Percentiles rank a stretch among this genome's conserved stretches.
phyloP scores from a whole-genome alignment of 2,888 invertebrate species.

The Drosophila flavopinicola region DNA sequence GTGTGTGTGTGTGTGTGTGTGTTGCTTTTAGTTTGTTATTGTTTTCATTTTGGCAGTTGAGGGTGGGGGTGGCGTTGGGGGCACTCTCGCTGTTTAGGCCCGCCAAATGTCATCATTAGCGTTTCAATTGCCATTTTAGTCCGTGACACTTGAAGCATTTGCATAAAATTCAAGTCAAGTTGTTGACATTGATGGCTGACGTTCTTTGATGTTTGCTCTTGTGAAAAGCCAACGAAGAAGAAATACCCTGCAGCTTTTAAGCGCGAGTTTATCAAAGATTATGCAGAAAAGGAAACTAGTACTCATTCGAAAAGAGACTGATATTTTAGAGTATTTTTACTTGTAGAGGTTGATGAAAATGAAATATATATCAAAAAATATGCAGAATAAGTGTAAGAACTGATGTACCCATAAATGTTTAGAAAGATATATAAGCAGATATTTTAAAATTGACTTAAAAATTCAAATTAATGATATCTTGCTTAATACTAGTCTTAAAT shows the following conservation, averaged over 20 bases:
- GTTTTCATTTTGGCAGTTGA: constrained; percentile 63
- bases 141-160: constrained; percentile 76
- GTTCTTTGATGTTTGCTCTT: constrained; percentile 63
- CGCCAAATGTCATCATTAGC: constrained; percentile 80
- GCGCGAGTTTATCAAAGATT: constrained; percentile 15
- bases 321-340: too few relatives aligned
- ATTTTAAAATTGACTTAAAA: background rate
- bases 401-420: too few relatives aligned
- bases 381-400: too few relatives aligned
- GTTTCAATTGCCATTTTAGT: constrained; percentile 80
- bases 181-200: constrained; percentile 61
- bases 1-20: constrained; percentile 33
- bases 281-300: background rate
- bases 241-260: constrained; percentile 51
- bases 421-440: too few relatives aligned
- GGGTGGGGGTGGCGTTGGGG: background rate
- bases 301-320: too few relatives aligned
- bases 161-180: constrained; percentile 77
- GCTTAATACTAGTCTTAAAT: constrained; percentile 1
- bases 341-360: too few relatives aligned
- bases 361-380: too few relatives aligned
- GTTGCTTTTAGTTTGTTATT: constrained; percentile 73
- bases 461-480: constrained; percentile 1
- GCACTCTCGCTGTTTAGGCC: constrained; percentile 62
- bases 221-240: background rate